Conservation (phyloP, 2,888 invertebrate species). For the Apocheima hispidaria region DNA sequence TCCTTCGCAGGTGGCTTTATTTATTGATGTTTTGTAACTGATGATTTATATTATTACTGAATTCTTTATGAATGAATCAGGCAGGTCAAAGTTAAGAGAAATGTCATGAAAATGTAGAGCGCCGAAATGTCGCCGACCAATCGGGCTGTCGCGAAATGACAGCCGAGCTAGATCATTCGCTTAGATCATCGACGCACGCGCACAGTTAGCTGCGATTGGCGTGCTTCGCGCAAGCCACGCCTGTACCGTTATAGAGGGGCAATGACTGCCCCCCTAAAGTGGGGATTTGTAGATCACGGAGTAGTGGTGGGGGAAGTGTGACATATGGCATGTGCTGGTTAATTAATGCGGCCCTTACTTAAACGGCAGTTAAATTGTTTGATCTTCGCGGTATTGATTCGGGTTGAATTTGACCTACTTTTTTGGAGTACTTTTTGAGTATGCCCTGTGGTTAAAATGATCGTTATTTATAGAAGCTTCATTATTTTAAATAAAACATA, state of each 20-base stretch:
- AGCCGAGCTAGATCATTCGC: slow-evolving; percentile 83
- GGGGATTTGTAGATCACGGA: slow-evolving; percentile 78
- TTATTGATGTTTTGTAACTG: slow-evolving; percentile 51
- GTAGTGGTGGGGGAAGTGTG: slow-evolving; percentile 69
- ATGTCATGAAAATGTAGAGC: slow-evolving; percentile 62
- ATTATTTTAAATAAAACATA: neutral
- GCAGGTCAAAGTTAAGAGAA: slow-evolving; percentile 69
- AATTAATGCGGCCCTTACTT: slow-evolving; percentile 70
- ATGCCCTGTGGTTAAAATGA: neutral
- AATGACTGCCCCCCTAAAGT: slow-evolving; percentile 78
- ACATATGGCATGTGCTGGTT: slow-evolving; percentile 74
- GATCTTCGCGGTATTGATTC: slow-evolving; percentile 32
- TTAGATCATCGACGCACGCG: slow-evolving; percentile 76
- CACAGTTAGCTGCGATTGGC: slow-evolving; percentile 78
- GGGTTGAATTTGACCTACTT: slow-evolving; percentile 40
- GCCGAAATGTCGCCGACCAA: slow-evolving; percentile 73
- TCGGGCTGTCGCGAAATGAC: slow-evolving; percentile 81
- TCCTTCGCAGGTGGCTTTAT: slow-evolving; percentile 66
- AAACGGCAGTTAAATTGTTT: slow-evolving; percentile 57
- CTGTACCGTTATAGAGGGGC: slow-evolving; percentile 84
- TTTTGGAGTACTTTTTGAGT: slow-evolving; percentile 4
- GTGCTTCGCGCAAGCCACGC: slow-evolving; percentile 77
- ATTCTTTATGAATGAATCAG: slow-evolving; percentile 50
- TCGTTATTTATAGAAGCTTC: neutral
- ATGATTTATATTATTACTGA: slow-evolving; percentile 51